Conservation (phyloP, 2,797 vertebrate species). For the Luscinia megarhynchos region DNA sequence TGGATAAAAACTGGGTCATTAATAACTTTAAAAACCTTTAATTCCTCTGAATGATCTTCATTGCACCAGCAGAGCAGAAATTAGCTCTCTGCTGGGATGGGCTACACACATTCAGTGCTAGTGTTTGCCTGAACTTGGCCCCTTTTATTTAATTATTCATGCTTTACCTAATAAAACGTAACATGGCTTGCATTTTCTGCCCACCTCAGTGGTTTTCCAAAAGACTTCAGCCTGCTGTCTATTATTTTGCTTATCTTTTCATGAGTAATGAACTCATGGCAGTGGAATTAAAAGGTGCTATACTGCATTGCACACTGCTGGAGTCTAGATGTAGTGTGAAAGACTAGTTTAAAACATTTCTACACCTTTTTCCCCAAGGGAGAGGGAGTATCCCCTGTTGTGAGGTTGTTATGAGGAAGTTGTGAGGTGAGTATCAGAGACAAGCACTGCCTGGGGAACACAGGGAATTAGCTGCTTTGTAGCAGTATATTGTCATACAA, state of each 20-base stretch:
- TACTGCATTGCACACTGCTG: background rate
- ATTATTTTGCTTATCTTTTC: background rate
- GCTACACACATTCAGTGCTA: background rate
- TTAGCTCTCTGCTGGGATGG: background rate
- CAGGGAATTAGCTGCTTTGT: background rate
- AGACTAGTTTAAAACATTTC: background rate
- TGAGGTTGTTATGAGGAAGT: no score
- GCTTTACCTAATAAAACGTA: background rate
- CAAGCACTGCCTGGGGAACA: background rate
- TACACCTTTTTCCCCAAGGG: background rate
- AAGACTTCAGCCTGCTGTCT: background rate
- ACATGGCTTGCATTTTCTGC: background rate
- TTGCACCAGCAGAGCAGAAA: background rate
- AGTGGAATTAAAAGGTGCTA: background rate
- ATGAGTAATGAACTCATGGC: background rate
- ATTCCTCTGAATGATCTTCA: background rate
- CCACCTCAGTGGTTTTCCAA: background rate
- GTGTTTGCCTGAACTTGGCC: background rate
- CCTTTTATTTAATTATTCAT: background rate
- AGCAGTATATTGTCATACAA: background rate
- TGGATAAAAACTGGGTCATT: background rate
- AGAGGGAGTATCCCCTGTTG: background rate
- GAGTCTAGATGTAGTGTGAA: background rate
- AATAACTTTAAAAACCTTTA: background rate
- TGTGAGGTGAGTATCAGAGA: background rate